phyloP scores from a whole-genome alignment of 53 echinoderm and acorn worm genomes.

The Arbacia lixula region DNA sequence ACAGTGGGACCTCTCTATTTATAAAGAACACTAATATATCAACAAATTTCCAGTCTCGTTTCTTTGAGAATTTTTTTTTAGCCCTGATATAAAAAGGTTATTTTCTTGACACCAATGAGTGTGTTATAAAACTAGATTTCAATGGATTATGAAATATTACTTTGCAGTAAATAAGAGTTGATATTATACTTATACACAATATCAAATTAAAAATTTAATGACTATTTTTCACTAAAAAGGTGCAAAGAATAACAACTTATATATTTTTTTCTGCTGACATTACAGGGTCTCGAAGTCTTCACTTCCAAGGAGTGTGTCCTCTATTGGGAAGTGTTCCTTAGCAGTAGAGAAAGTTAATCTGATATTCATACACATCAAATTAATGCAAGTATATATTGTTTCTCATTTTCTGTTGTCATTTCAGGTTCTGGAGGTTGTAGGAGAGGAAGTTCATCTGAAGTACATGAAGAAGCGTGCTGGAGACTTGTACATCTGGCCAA shows the following conservation, averaged over 20 bases:
- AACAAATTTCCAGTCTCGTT: background rate
- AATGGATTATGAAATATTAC: background rate
- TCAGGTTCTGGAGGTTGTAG: slow-evolving; percentile 10
- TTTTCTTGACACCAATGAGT: background rate
- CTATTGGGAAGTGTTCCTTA: too few species aligned
- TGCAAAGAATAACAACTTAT: background rate
- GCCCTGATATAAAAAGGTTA: background rate
- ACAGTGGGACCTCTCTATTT: too few species aligned
- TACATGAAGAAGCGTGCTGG: slow-evolving; percentile 42
- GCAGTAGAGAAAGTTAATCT: too few species aligned
- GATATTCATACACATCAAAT: too few species aligned
- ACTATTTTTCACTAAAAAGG: background rate
- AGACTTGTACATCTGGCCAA: slow-evolving; percentile 33
- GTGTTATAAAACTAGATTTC: background rate
- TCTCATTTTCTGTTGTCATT: background rate
- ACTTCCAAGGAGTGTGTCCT: too few species aligned
- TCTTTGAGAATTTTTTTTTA: background rate
- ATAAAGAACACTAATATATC: background rate
- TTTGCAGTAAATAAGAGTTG: too few species aligned
- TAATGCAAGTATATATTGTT: background rate
- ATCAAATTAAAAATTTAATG: background rate
- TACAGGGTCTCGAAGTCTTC: too few species aligned
- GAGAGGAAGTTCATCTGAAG: slow-evolving; percentile 25
- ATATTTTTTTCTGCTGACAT: too few species aligned
- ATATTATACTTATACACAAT: background rate